Conservation (phyloP, 2,113 vertebrate species). For the Pelecanoides urinatrix region DNA sequence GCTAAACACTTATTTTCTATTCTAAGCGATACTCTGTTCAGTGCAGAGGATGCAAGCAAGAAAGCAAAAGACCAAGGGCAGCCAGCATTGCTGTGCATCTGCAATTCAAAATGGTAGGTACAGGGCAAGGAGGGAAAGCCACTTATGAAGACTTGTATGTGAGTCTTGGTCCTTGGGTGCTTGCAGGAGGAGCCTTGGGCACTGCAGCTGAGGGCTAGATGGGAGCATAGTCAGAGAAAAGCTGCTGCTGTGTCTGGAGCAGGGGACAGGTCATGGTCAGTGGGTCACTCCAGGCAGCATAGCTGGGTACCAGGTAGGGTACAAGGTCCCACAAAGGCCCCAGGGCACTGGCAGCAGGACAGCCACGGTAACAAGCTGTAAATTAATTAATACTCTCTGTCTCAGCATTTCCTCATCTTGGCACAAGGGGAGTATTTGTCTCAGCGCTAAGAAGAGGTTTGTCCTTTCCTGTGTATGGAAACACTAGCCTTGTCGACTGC, state of each 20-base stretch:
- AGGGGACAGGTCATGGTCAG: background rate
- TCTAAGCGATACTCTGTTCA: background rate
- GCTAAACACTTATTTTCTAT: background rate
- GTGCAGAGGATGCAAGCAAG: background rate
- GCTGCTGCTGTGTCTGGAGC: background rate
- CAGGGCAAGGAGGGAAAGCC: background rate
- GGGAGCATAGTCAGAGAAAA: background rate
- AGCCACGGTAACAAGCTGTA: background rate
- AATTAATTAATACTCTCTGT: background rate
- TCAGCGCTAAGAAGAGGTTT: background rate
- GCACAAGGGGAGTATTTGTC: background rate
- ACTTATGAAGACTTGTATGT: background rate
- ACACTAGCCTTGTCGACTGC: background rate
- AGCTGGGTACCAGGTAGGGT: background rate
- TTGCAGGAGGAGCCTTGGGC: background rate
- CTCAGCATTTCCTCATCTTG: background rate
- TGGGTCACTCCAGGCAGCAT: background rate
- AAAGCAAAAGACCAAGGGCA: background rate
- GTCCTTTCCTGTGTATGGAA: background rate
- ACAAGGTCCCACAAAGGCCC: background rate
- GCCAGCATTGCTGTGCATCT: background rate
- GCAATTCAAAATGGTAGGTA: background rate
- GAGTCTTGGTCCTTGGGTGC: background rate
- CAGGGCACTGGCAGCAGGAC: background rate
- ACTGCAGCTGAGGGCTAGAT: background rate